Evolutionary conservation across 2,888 invertebrate genomes (phyloP), one percentile per base, ranked within the genome.

Genomic region (Unio delphinus): DNA sequence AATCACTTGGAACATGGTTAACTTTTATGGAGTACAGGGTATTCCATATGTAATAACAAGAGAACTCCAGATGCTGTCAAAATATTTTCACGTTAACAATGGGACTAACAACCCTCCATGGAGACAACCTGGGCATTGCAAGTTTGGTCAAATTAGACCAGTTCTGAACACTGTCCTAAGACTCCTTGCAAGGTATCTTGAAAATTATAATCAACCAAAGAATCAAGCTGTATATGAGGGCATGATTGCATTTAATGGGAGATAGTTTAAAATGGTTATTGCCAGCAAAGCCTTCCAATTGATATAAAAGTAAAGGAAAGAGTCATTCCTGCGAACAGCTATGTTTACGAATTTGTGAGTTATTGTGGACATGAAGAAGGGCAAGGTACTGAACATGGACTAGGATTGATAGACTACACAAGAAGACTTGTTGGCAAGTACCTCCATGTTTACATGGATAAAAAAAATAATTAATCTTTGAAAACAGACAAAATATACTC

Each of bases 301-400:
- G 73, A 68, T 1, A 70, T 73, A 1, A 73, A 70, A 61, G 73
- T 73, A 20, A 68, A 68, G 70, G 66, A 68, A 34, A 17, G 66
- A 28, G 68, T 68, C 3, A 59, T 28, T 18, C 70, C 73, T 18
- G 26, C 61, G 2, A 70, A 65, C 23, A 64, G 73, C 23, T 68
- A 70, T 66, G 68, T 66, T 7, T 64, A 68, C 23, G 65, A 68
- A 8, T 70, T 68, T 20, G 61, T 70, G 28, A 55, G 70, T 4
- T 74, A 74, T 26, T 66, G 66, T 0, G 70, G 70, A 3, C 56
- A 58, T 8, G n/a, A 58, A 11, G 66, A 65, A 30, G 68, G 68
- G 18, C 64, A 6, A 61, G 18, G 3, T 15, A 6, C 57, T 34
- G 71, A 71, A 20, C 64, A 71, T 61, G 68, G 68, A 0, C 54